Base-by-base conservation (phyloP, 2,113 vertebrate species). In the Trochalopteron elliotii region DNA sequence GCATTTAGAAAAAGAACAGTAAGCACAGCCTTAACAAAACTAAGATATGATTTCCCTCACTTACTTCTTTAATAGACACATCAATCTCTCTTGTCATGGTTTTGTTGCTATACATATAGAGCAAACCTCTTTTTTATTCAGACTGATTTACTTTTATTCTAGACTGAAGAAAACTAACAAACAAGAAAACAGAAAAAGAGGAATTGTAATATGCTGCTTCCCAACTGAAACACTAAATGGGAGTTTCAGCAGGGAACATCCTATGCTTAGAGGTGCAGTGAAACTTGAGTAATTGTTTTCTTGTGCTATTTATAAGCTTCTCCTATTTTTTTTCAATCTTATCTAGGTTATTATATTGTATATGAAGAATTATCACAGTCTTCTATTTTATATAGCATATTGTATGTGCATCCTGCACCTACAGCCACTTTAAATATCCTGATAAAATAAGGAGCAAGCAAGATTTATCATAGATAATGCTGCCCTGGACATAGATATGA, bases 11-110 rank as follows among this genome's bases (percentile, higher is more conserved):
- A 49, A 20, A 75, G 25, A 94, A 67, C 50, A 89, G 39, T 31
- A 75, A 82, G 22, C 16, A 39, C 17, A 86, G 30, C 9, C 45
- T 69, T 72, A 88, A 20, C 14, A 82, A 90, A 91, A 83, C 49
- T 68, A 80, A 95, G 50, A 75, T 74, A 93, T n/a, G 5, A 87
- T 95, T 94, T 93, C 55, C 71, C 23, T 90, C 83, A 68, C 77
- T 95, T 94, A 86, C 57, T 95, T 87, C 81, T 74, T 94, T 91
- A 93, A 95, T 92, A 70, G 55, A 88, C 11, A 78, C 59, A 95
- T 95, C 85, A 93, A 93, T 97, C 83, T 96, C 79, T 40, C 31
- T 60, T 92, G 88, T 92, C 79, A 70, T 50, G 31, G 18, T 80
- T 94, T 90, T 65, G 49, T 86, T 95, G 45, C 16, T 86, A 59